Evolutionary conservation across 53 echinoderm and acorn worm genomes (phyloP).

Genomic region (Crossaster papposus): DNA sequence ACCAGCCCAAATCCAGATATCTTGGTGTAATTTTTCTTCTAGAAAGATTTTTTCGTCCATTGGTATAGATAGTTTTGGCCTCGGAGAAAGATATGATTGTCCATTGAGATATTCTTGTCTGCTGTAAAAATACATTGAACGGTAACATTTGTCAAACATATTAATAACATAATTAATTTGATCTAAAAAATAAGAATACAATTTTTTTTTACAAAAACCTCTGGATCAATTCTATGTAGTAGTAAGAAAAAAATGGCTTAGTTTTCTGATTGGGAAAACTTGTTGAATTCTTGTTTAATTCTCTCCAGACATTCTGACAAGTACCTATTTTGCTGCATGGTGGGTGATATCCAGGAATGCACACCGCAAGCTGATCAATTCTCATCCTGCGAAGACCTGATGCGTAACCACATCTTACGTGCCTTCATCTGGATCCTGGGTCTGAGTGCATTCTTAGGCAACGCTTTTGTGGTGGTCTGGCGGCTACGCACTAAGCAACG

Average conservation of each 20-base stretch:
- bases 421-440: constrained; percentile 95
- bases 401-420: constrained; percentile 78
- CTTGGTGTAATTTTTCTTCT: too few relatives aligned
- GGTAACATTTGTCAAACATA: too few relatives aligned
- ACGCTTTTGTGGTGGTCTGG: constrained; percentile 77
- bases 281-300: not conserved
- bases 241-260: not conserved
- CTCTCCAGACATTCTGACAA: constrained; percentile 72
- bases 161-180: too few relatives aligned
- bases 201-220: not conserved
- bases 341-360: constrained; percentile 69
- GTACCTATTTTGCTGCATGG: constrained; percentile 93
- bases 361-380: constrained; percentile 79
- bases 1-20: too few relatives aligned
- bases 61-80: too few relatives aligned
- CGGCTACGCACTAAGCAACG: constrained; percentile 65
- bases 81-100: too few relatives aligned
- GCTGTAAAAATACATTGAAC: too few relatives aligned
- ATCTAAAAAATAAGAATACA: too few relatives aligned
- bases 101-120: too few relatives aligned
- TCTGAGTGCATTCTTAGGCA: constrained; percentile 85
- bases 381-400: constrained; percentile 90
- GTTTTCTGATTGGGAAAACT: not conserved
- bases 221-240: not conserved
- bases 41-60: too few relatives aligned